These are phyloP conservation scores for Philypnodon macrostomus DNA, from an alignment of 2,797 vertebrate species.

Conservation along the genomic window DNA sequence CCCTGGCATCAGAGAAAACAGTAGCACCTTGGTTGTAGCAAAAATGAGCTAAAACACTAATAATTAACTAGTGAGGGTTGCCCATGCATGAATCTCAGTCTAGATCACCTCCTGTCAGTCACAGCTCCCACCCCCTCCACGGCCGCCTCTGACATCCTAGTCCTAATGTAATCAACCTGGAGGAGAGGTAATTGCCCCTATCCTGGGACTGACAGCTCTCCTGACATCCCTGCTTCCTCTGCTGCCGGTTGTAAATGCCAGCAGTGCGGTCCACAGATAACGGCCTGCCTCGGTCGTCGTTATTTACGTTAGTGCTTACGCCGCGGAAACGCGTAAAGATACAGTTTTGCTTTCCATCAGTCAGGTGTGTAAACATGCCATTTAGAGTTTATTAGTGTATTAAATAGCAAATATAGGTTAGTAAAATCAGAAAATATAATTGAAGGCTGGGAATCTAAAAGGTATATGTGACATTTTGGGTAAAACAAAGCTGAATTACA, in stretches of 20 bases:
- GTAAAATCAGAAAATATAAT: background rate
- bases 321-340: slow-evolving; percentile 56
- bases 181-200: slow-evolving; percentile 83
- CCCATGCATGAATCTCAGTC: slow-evolving; percentile 51
- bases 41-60: slow-evolving; percentile 60
- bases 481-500: too few species aligned
- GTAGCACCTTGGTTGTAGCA: slow-evolving; percentile 50
- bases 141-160: slow-evolving; percentile 79
- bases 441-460: too few species aligned
- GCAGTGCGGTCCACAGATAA: slow-evolving; percentile 71
- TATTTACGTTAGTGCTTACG: slow-evolving; percentile 82
- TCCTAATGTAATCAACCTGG: slow-evolving; percentile 80
- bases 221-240: slow-evolving; percentile 83
- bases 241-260: slow-evolving; percentile 80
- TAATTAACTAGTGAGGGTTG: slow-evolving; percentile 73
- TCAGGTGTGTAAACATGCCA: slow-evolving; percentile 39
- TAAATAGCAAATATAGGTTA: background rate
- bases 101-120: slow-evolving; percentile 59
- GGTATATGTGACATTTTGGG: too few species aligned
- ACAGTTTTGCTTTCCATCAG: slow-evolving; percentile 54
- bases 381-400: background rate
- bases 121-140: slow-evolving; percentile 31
- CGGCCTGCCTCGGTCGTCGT: slow-evolving; percentile 68
- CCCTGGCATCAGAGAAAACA: too few species aligned
- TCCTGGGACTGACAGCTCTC: slow-evolving; percentile 79